These are phyloP conservation scores for Melanocharis versteri DNA, from an alignment of 2,113 vertebrate genomes.

Conservation along the genomic window DNA sequence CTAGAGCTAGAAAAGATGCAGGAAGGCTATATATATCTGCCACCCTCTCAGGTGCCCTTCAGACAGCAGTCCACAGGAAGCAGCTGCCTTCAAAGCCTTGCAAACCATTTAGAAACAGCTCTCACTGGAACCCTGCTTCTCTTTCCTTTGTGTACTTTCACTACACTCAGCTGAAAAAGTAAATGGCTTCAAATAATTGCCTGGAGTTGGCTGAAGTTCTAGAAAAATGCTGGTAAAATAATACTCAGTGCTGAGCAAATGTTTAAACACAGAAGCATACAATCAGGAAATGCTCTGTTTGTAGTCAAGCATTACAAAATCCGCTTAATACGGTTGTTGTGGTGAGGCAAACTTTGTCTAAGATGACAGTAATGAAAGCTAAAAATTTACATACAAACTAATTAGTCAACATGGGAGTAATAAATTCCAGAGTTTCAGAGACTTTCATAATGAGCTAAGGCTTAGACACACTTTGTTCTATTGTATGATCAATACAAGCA, in stretches of 20 bases:
- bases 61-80: neutral
- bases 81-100: neutral
- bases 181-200: neutral
- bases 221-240: neutral
- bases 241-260: neutral
- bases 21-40: neutral
- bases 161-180: neutral
- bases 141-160: neutral
- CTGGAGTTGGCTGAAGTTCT: neutral
- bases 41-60: neutral
- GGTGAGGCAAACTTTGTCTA: neutral
- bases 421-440: neutral
- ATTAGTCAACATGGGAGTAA: neutral
- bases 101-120: neutral
- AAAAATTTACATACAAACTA: neutral
- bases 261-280: neutral
- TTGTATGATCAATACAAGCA: neutral
- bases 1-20: neutral
- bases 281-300: neutral
- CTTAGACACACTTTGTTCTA: neutral
- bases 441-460: neutral
- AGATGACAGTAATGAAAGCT: neutral
- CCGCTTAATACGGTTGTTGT: neutral
- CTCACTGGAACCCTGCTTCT: neutral
- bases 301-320: neutral